Evolutionary conservation across 92 coral and sea anemone genomes (phyloP).

Genomic region (Porites cylindrica): DNA sequence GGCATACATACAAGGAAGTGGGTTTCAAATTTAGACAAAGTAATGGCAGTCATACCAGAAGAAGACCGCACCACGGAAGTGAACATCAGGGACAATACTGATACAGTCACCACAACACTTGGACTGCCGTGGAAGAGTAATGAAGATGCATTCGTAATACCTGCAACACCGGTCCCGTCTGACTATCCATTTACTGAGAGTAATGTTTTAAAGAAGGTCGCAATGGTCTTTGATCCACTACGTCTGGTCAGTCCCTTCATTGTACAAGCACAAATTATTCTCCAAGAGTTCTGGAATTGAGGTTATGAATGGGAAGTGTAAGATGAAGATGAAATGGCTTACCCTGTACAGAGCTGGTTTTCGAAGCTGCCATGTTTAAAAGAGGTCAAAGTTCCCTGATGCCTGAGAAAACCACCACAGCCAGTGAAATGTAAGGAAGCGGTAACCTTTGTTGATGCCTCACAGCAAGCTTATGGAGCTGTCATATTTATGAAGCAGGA

Average conservation of each 20-base stretch:
- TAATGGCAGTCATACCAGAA: slow-evolving; percentile 27
- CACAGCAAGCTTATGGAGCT: slow-evolving; percentile 63
- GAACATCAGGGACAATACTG: not conserved
- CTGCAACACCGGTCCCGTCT: slow-evolving; percentile 6
- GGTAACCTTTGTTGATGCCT: slow-evolving; percentile 76
- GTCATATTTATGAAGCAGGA: slow-evolving; percentile 41
- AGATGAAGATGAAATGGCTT: slow-evolving; percentile 48
- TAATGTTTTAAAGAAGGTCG: slow-evolving; percentile 59
- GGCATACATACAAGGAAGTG: too few species aligned
- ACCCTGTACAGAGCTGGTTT: slow-evolving; percentile 45
- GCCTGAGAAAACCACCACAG: slow-evolving; percentile 31
- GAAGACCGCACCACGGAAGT: slow-evolving; percentile 50
- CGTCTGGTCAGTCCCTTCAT: slow-evolving; percentile 49
- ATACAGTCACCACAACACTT: slow-evolving; percentile 34
- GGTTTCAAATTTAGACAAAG: not conserved
- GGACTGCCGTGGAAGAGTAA: slow-evolving; percentile 46
- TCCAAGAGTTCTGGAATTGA: slow-evolving; percentile 62
- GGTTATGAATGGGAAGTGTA: slow-evolving; percentile 73
- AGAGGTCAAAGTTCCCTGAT: slow-evolving; percentile 28
- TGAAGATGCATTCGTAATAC: slow-evolving; percentile 47
- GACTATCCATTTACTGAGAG: slow-evolving; percentile 53
- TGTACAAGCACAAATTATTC: not conserved
- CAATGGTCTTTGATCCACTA: slow-evolving; percentile 54
- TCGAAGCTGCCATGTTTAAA: slow-evolving; percentile 20
- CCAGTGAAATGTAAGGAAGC: slow-evolving; percentile 36